Evolutionary conservation across 1,140 invertebrate genomes (phyloP).

Genomic region (Eriocheir sinensis): DNA sequence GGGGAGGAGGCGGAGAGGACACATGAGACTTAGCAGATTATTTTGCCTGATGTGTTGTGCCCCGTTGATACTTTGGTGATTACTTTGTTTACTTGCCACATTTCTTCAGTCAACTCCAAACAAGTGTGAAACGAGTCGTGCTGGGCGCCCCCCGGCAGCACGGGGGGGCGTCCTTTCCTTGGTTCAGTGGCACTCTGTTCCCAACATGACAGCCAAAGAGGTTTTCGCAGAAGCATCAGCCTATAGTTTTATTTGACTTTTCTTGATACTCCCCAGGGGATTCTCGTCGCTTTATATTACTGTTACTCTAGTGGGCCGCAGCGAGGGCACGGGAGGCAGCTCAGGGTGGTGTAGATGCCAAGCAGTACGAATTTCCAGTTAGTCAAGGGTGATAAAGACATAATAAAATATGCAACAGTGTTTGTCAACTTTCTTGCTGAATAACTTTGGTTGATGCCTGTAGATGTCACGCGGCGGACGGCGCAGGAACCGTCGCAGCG

Average conservation of each 20-base stretch:
- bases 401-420: slow-evolving; percentile 3
- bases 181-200: neutral
- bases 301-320: neutral
- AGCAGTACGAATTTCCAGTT: neutral
- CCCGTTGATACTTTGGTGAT: neutral
- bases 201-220: neutral
- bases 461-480: neutral
- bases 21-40: neutral
- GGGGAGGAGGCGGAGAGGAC: neutral
- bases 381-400: slow-evolving; percentile 7
- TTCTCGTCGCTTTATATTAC: slow-evolving; percentile 7
- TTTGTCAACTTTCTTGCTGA: neutral
- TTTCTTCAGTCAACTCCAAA: too few species aligned
- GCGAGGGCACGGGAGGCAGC: neutral
- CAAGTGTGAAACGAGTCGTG: too few species aligned
- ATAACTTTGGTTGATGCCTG: neutral
- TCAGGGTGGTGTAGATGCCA: slow-evolving; percentile 19
- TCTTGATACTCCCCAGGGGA: slow-evolving; percentile 12
- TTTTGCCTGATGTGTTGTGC: neutral
- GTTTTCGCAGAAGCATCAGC: neutral
- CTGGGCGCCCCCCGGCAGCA: too few species aligned
- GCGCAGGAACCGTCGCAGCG: neutral
- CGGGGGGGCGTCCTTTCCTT: neutral
- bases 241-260: neutral
- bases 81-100: too few species aligned